Evolutionary conservation across 2,113 vertebrate species (phyloP).

Genomic region (Diadophis punctatus): DNA sequence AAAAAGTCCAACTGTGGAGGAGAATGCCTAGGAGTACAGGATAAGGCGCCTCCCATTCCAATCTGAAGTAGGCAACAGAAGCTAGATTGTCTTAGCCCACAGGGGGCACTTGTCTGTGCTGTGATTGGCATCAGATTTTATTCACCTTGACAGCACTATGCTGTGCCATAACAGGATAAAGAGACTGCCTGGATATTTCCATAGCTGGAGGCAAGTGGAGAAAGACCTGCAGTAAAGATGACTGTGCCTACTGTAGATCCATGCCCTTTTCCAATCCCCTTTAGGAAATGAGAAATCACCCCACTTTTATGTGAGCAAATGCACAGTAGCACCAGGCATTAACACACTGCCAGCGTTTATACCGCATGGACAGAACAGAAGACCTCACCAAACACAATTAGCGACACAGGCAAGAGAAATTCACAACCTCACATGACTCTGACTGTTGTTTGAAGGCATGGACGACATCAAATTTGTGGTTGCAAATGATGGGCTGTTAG

Average conservation of each 20-base stretch:
- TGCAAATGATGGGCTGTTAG: background rate
- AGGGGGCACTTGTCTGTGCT: background rate
- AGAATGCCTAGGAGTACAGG: background rate
- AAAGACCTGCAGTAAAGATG: background rate
- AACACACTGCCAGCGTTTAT: background rate
- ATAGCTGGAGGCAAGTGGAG: background rate
- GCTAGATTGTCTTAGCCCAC: background rate
- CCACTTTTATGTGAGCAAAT: background rate
- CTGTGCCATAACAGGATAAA: background rate
- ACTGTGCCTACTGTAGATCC: background rate
- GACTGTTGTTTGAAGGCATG: background rate
- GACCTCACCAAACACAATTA: background rate
- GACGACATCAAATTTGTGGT: background rate
- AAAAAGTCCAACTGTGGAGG: background rate
- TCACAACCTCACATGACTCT: background rate
- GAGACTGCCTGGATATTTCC: background rate
- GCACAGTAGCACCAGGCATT: background rate
- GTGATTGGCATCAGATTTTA: background rate
- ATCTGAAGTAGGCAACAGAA: background rate
- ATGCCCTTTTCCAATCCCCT: background rate
- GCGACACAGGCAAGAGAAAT: background rate
- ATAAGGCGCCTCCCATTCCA: too few relatives aligned
- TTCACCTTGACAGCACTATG: background rate
- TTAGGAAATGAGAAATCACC: too few relatives aligned
- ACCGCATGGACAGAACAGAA: background rate